phyloP scores from a whole-genome alignment of 2,797 vertebrate species.

The Taeniopygia guttata region DNA sequence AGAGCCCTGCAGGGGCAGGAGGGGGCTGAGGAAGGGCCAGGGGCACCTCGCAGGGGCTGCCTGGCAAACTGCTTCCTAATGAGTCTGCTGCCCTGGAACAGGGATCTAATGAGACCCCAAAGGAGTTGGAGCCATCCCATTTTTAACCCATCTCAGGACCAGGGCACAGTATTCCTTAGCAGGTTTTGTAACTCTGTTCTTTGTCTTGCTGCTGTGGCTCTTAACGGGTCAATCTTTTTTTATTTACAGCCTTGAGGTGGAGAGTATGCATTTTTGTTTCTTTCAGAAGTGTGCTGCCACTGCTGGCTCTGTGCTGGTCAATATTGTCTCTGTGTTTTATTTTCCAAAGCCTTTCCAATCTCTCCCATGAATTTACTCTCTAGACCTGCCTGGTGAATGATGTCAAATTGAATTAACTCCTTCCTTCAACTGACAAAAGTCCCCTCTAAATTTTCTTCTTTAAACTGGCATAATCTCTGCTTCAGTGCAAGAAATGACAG shows the following conservation, averaged over 20 bases:
- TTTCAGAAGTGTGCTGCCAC: neutral
- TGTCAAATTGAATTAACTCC: neutral
- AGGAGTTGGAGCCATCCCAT: neutral
- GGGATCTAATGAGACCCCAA: conserved; percentile 55
- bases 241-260: neutral
- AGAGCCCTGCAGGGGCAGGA: neutral
- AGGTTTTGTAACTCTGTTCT: neutral
- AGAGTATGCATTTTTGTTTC: neutral
- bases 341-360: neutral
- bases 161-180: neutral
- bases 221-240: neutral
- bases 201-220: neutral
- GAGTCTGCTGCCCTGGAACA: neutral
- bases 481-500: neutral
- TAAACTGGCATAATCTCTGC: rapidly evolving
- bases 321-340: neutral
- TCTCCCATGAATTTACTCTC: neutral
- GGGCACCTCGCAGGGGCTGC: conserved; percentile 9
- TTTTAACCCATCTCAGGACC: neutral
- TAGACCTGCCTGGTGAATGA: neutral
- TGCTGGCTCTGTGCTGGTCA: neutral
- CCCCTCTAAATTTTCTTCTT: neutral
- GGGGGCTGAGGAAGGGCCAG: conserved; percentile 28
- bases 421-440: neutral
- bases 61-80: conserved; percentile 21